Evolutionary conservation across 2,797 vertebrate species (phyloP).

Genomic region (Rhabdophis nuchalis): DNA sequence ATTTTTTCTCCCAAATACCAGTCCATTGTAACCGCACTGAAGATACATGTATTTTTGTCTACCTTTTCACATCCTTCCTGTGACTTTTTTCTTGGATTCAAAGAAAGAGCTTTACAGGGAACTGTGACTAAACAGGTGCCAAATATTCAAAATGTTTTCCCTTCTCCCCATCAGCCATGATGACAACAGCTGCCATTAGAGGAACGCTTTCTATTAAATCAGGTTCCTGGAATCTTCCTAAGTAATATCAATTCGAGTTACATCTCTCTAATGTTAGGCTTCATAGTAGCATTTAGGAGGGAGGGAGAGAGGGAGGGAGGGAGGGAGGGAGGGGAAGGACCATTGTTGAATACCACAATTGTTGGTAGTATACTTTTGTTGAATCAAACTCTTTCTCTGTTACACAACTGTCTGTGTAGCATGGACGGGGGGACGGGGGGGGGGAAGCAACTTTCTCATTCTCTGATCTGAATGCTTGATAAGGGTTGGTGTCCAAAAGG

Average conservation of each 20-base stretch:
- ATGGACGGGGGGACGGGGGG: constrained; percentile 59
- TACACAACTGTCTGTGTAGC: constrained; percentile 68
- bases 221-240: constrained; percentile 31
- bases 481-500: constrained; percentile 78
- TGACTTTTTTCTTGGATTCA: constrained; percentile 6
- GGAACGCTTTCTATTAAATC: constrained; percentile 37
- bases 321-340: constrained; percentile 33
- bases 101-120: constrained; percentile 5
- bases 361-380: constrained; percentile 58
- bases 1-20: constrained; percentile 1
- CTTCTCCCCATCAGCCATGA: background rate
- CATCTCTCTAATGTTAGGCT: constrained; percentile 66
- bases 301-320: no score
- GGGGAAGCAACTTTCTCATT: constrained; percentile 76
- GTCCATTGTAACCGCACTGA: constrained; percentile 22
- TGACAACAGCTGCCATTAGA: constrained; percentile 10
- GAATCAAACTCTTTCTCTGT: constrained; percentile 63
- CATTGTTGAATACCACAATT: constrained; percentile 53
- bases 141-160: constrained; percentile 27
- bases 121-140: background rate
- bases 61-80: background rate
- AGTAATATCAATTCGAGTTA: constrained; percentile 53
- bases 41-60: constrained; percentile 17
- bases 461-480: constrained; percentile 83
- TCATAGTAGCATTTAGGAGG: constrained; percentile 58